Evolutionary conservation across 2,797 vertebrate genomes (phyloP).

Genomic region (Erpetoichthys calabaricus): DNA sequence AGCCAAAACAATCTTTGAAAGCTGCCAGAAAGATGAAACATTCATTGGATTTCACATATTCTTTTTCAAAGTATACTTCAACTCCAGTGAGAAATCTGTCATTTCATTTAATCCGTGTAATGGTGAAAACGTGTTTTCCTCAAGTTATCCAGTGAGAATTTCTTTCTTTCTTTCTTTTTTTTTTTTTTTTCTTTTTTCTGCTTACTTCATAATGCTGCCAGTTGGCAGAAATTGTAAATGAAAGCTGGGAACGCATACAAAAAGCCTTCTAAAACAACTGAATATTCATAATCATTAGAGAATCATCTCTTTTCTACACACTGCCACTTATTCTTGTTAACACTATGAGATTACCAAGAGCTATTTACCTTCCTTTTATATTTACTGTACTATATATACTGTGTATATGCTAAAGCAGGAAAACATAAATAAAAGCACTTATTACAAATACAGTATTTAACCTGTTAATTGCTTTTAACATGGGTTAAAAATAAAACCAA

Average conservation of each 20-base stretch:
- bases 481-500: no score
- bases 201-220: slow-evolving; percentile 48
- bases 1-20: slow-evolving; percentile 32
- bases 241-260: slow-evolving; percentile 50
- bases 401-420: background rate
- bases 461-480: no score
- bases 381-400: background rate
- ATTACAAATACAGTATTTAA: no score
- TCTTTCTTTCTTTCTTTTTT: background rate
- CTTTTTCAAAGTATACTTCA: background rate
- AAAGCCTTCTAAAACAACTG: slow-evolving; percentile 46
- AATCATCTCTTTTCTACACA: slow-evolving; percentile 39
- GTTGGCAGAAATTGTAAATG: slow-evolving; percentile 43
- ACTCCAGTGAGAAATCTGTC: slow-evolving; percentile 6
- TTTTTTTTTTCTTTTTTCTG: slow-evolving; percentile 7
- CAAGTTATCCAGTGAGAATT: background rate
- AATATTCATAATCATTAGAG: slow-evolving; percentile 72
- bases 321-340: slow-evolving; percentile 42
- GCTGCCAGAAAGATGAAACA: slow-evolving; percentile 10
- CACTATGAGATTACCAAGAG: slow-evolving; percentile 13
- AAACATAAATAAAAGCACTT: no score
- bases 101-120: slow-evolving; percentile 6
- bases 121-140: slow-evolving; percentile 2
- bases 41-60: background rate
- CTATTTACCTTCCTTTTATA: no score